Percentiles rank a stretch among this genome's conserved stretches.
Conservation (phyloP, 2,113 vertebrate species). For the Pristiophorus japonicus region DNA sequence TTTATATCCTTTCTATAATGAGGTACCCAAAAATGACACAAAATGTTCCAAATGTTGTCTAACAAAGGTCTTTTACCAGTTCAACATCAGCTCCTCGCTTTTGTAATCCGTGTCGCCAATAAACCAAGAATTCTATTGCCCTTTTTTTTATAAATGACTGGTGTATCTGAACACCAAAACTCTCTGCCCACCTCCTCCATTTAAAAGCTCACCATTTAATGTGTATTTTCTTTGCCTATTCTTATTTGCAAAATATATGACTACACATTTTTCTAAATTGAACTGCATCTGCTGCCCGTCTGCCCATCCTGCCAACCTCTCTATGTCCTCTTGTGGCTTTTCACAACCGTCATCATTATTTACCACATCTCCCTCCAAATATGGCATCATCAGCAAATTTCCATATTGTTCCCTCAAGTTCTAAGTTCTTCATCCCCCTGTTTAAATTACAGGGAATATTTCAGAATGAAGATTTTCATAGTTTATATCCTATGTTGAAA, state of each 20-base stretch:
- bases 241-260: not conserved
- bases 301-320: not conserved
- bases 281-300: not conserved
- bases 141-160: not conserved
- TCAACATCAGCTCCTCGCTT: not conserved
- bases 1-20: not conserved
- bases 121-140: not conserved
- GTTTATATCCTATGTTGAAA: not conserved
- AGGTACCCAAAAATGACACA: not conserved
- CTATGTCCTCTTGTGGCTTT: not conserved
- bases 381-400: not conserved
- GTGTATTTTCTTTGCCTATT: not conserved
- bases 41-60: not conserved
- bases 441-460: slow-evolving; percentile 4
- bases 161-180: not conserved
- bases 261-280: not conserved
- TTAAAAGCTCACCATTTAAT: not conserved
- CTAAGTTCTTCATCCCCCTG: not conserved
- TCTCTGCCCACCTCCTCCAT: not conserved
- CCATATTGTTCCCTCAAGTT: not conserved
- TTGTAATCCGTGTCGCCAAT: not conserved
- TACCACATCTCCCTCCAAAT: not conserved
- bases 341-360: not conserved
- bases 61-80: not conserved
- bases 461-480: not conserved